These are phyloP conservation scores for Phalanger gymnotis DNA, from an alignment of 2,797 vertebrate genomes.

Conservation along the genomic window DNA sequence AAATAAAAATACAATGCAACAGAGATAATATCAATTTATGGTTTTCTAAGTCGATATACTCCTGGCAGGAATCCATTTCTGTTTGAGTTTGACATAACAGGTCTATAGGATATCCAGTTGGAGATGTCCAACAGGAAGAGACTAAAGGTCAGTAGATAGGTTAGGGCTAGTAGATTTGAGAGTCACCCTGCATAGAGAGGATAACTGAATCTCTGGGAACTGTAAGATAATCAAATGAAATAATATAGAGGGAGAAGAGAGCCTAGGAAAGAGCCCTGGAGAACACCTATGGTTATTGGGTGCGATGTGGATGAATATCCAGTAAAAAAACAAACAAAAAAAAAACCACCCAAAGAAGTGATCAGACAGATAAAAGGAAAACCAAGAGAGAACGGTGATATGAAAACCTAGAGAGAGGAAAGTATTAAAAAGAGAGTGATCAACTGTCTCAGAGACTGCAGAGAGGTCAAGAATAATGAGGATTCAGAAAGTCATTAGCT, in stretches of 20 bases:
- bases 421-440: neutral
- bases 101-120: neutral
- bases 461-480: neutral
- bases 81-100: neutral
- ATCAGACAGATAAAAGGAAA: neutral
- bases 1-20: neutral
- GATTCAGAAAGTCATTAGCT: neutral
- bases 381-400: neutral
- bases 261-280: too few species aligned
- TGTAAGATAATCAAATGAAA: neutral
- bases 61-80: neutral
- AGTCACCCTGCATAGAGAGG: neutral
- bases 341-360: neutral
- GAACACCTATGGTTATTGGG: neutral
- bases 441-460: neutral
- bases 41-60: neutral
- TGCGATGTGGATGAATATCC: neutral
- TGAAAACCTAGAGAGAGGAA: neutral
- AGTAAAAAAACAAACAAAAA: neutral
- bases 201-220: neutral
- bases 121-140: neutral
- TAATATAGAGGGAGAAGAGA: neutral
- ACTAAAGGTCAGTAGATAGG: neutral
- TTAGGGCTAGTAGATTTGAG: neutral
- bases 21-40: neutral